Percentiles rank a stretch among this genome's conserved stretches.
Conservation (phyloP, 37 sponge, comb jelly and placozoan genomes). For the Axinella damicornis region DNA sequence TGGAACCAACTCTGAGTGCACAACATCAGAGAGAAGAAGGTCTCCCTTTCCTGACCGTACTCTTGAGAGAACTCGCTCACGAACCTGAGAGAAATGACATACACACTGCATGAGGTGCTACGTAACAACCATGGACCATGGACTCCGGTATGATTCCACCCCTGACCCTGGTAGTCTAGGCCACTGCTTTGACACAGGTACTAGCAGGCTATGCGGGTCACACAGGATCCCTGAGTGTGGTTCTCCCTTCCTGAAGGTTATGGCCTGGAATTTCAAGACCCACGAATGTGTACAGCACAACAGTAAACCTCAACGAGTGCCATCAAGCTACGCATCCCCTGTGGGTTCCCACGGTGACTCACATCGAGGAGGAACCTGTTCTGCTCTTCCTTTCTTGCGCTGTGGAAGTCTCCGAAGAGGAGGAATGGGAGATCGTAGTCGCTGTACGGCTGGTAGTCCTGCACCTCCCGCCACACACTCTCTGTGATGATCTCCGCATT, state of each 20-base stretch:
- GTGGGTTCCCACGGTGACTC: neutral
- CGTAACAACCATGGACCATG: too few species aligned
- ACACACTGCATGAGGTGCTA: too few species aligned
- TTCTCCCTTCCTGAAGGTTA: too few species aligned
- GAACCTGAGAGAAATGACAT: conserved; percentile 27
- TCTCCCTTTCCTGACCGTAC: conserved; percentile 20
- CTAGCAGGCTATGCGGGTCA: too few species aligned
- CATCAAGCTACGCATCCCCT: neutral
- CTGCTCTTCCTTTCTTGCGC: conserved; percentile 45
- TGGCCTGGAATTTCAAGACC: too few species aligned
- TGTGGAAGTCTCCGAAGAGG: conserved; percentile 66
- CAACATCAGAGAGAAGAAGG: conserved; percentile 51
- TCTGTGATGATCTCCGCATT: conserved; percentile 43
- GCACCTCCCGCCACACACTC: conserved; percentile 63
- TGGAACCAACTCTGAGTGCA: conserved; percentile 71
- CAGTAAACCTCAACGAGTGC: neutral
- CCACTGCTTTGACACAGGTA: too few species aligned
- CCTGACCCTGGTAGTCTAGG: too few species aligned
- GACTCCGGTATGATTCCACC: too few species aligned
- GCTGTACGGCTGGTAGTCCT: conserved; percentile 49
- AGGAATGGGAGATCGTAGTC: conserved; percentile 59
- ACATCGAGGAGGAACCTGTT: conserved; percentile 67
- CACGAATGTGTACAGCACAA: neutral
- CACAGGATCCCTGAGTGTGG: too few species aligned
- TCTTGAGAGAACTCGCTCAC: conserved; percentile 55